Conservation (phyloP, 2,113 vertebrate species). For the Scolopax mira region DNA sequence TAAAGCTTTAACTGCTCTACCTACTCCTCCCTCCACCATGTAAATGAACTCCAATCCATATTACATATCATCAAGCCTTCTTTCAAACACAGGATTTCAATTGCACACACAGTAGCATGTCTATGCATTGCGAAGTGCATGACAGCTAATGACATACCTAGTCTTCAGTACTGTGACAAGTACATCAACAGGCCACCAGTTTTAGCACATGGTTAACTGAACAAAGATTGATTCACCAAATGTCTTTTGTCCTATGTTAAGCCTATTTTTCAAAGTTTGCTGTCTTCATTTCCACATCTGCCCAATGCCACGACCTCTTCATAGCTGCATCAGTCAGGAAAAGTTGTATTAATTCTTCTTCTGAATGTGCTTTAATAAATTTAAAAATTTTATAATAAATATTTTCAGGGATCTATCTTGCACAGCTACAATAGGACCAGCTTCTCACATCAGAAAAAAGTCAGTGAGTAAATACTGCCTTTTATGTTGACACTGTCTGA, state of each 20-base stretch:
- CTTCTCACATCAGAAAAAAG: neutral
- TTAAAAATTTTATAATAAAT: too few species aligned
- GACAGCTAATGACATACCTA: neutral
- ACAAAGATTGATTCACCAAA: neutral
- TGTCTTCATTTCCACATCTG: neutral
- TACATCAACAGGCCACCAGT: neutral
- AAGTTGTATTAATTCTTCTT: neutral
- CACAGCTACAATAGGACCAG: neutral
- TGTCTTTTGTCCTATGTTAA: neutral
- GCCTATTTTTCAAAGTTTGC: neutral
- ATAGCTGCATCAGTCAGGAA: neutral
- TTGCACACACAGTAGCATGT: neutral
- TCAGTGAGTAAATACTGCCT: neutral
- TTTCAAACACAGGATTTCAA: neutral
- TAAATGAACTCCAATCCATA: neutral
- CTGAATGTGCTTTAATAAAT: neutral
- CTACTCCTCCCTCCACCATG: fast-evolving
- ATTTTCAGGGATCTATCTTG: neutral
- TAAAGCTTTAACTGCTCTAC: neutral
- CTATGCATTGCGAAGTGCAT: neutral
- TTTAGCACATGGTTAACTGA: neutral
- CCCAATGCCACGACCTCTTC: neutral
- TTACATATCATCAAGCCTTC: neutral
- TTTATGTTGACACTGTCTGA: neutral
- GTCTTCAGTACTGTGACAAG: neutral